Evolutionary conservation across 2,888 invertebrate genomes (phyloP).

Genomic region (Brenthis daphne): DNA sequence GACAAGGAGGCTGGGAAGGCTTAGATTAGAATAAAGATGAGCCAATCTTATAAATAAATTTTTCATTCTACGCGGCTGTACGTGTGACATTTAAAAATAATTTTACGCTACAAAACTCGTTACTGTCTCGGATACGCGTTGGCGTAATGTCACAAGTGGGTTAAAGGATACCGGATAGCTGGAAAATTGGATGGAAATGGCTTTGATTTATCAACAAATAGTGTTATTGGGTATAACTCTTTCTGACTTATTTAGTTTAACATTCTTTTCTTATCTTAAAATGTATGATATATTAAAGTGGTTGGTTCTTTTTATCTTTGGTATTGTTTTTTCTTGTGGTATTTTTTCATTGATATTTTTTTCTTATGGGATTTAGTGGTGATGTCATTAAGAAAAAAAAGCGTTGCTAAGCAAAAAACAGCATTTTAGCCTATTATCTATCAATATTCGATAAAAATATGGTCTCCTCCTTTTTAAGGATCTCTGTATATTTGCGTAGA

Average conservation of each 20-base stretch:
- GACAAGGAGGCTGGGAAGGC: not conserved
- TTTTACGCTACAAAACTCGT: conserved; percentile 51
- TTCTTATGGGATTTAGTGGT: too few relatives aligned
- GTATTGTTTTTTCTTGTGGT: too few relatives aligned
- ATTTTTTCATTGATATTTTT: too few relatives aligned
- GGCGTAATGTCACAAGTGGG: conserved; percentile 37
- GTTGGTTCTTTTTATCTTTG: too few relatives aligned
- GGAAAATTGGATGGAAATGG: conserved; percentile 38
- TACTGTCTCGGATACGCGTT: conserved; percentile 45
- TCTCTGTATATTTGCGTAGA: not conserved
- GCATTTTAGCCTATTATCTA: too few relatives aligned
- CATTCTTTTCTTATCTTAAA: not conserved
- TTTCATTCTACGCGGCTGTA: conserved; percentile 43
- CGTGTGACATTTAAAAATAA: conserved; percentile 57
- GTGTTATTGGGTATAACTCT: conserved; percentile 18
- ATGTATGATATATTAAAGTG: not conserved
- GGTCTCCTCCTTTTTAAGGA: too few relatives aligned
- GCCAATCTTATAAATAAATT: conserved; percentile 11
- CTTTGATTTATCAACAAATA: conserved; percentile 15
- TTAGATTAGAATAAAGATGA: conserved; percentile 10
- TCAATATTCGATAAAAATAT: too few relatives aligned
- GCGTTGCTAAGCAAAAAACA: too few relatives aligned
- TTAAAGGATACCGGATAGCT: conserved; percentile 31
- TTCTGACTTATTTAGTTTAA: conserved; percentile 20
- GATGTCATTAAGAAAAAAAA: too few relatives aligned